Base-by-base conservation (phyloP, 2,888 invertebrate species). In the Polyommatus icarus region DNA sequence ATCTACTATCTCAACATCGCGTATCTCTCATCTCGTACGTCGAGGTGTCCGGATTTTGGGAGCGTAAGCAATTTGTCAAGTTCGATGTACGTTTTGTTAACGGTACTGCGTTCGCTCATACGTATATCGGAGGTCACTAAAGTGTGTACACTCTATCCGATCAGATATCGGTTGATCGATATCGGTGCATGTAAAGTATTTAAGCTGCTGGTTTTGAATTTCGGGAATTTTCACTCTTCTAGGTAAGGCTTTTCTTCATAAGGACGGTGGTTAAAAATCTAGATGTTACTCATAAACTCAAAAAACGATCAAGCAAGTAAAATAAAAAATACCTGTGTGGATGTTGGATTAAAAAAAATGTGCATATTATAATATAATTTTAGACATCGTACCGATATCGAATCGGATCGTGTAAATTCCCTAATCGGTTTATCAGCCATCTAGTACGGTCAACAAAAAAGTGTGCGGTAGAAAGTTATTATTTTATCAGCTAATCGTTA, bases 61-160 rank as follows among this genome's bases (percentile, higher is more conserved):
- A 92, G 92, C 91, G 90, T 90, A 91, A 92, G 92, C 91, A 91
- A 93, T 93, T 93, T 93, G 93, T 93, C 92, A 89, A 90, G 89
- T 90, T 89, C 88, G 89, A 89, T 91, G 88, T 89, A 88, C 88
- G 89, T 90, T 89, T 87, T 87, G 87, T 89, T 90, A 91, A 90
- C 91, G 91, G 91, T 89, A 89, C 80, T 80, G 79, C 81, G 83
- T 80, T 82, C 82, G 80, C 78, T 82, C 82, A 80, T 80, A 82
- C 81, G 82, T 80, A 79, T 78, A 81, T 80, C 80, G 79, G 77
- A 78, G 78, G 80, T 80, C 80, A 79, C 77, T 61, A 59, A 77
- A 29, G 24, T 75, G 76, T 77, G 71, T 78, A 79, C 76, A 79
- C 76, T 75, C 32, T 67, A 76, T 20, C 72, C 73, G 77, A 71